phyloP scores from a whole-genome alignment of 1,140 invertebrate genomes.

The Hermatobates lingyangjiaoensis region DNA sequence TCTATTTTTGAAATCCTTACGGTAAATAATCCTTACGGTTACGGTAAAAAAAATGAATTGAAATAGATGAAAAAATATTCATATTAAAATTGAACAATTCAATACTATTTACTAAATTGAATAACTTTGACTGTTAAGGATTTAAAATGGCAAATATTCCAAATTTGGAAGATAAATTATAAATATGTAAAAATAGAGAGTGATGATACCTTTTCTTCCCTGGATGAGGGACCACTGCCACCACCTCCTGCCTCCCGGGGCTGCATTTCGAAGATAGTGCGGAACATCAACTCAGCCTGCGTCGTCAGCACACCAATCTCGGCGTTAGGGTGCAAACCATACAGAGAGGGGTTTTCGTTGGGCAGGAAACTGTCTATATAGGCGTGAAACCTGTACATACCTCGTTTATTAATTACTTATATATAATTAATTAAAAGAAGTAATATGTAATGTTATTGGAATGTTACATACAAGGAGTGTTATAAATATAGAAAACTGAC shows the following conservation, averaged over 20 bases:
- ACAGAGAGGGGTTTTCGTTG: constrained; percentile 70
- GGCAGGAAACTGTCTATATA: constrained; percentile 81
- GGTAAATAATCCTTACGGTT: too few species aligned
- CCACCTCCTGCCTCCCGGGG: constrained; percentile 55
- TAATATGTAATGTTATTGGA: too few species aligned
- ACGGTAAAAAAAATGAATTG: too few species aligned
- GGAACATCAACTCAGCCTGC: constrained; percentile 69
- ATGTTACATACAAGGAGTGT: too few species aligned
- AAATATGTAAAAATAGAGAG: neutral
- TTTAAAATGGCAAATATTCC: neutral
- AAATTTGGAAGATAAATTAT: neutral
- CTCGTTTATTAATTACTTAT: too few species aligned
- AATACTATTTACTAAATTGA: neutral
- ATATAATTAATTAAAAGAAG: too few species aligned
- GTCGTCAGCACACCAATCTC: constrained; percentile 85
- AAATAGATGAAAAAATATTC: too few species aligned
- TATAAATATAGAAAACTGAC: too few species aligned
- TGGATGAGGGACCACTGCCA: constrained; percentile 38
- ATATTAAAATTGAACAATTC: too few species aligned
- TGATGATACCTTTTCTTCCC: constrained; percentile 56
- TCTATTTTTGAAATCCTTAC: too few species aligned
- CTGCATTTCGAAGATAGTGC: constrained; percentile 80
- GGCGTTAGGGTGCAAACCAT: constrained; percentile 84
- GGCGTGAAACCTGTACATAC: neutral
- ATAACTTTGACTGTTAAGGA: neutral